Percentiles rank a stretch among this genome's conserved stretches.
phyloP scores from a whole-genome alignment of 2,888 invertebrate genomes.

The Epinotia ramella region DNA sequence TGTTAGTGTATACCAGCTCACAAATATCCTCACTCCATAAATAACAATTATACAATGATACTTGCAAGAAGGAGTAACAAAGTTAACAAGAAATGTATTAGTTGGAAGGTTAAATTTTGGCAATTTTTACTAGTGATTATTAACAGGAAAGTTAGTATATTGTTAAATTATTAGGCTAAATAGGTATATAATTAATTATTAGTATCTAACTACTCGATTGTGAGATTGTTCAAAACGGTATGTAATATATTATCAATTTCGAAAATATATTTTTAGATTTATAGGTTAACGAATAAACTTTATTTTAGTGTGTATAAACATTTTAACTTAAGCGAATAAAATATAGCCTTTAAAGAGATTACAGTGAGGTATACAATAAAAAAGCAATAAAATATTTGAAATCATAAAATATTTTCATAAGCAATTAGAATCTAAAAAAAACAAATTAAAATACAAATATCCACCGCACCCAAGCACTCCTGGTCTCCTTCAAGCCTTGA shows the following conservation, averaged over 20 bases:
- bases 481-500: slow-evolving; percentile 31
- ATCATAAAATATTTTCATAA: neutral
- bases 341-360: slow-evolving; percentile 22
- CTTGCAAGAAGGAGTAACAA: slow-evolving; percentile 66
- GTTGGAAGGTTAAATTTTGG: slow-evolving; percentile 77
- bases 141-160: slow-evolving; percentile 68
- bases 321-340: slow-evolving; percentile 11
- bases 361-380: slow-evolving; percentile 19
- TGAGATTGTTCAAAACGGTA: slow-evolving; percentile 66
- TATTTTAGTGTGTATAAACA: neutral
- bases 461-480: slow-evolving; percentile 25
- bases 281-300: slow-evolving; percentile 25
- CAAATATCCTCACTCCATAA: slow-evolving; percentile 54
- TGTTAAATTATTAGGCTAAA: slow-evolving; percentile 66
- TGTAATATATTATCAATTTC: slow-evolving; percentile 31
- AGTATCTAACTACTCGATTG: slow-evolving; percentile 72
- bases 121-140: slow-evolving; percentile 66
- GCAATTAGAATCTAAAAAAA: slow-evolving; percentile 14
- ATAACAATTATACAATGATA: slow-evolving; percentile 54
- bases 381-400: slow-evolving; percentile 1
- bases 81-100: slow-evolving; percentile 68
- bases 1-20: slow-evolving; percentile 40
- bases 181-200: slow-evolving; percentile 60
- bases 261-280: slow-evolving; percentile 35
- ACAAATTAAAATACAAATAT: neutral